These are phyloP conservation scores for Matsumyia berberina DNA, from an alignment of 2,888 invertebrate species.

Conservation along the genomic window DNA sequence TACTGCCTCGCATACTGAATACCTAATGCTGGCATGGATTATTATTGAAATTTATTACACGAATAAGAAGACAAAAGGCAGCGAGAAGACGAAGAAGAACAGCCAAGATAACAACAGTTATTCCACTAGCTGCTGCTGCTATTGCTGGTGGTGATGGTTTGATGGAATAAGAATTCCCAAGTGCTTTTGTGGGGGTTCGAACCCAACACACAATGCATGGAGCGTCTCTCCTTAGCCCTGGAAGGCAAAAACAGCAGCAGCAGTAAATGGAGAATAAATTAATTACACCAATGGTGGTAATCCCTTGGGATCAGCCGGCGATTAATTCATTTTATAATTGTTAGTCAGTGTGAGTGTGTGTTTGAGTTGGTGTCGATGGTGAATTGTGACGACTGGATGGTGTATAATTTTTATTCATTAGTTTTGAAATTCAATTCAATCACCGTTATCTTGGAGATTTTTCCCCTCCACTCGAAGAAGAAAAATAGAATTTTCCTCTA, in stretches of 20 bases:
- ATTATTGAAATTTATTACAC: constrained; percentile 67
- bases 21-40: constrained; percentile 47
- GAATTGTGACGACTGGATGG: background rate
- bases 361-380: background rate
- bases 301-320: constrained; percentile 47
- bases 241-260: background rate
- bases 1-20: constrained; percentile 51
- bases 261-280: constrained; percentile 41
- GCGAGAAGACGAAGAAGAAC: constrained; percentile 20
- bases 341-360: constrained; percentile 32
- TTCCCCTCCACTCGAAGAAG: background rate
- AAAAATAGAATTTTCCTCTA: background rate
- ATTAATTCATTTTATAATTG: constrained; percentile 59
- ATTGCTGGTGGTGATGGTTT: too few relatives aligned
- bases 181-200: background rate
- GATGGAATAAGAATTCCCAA: constrained; percentile 12
- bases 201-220: constrained; percentile 8
- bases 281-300: constrained; percentile 47
- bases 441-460: constrained; percentile 43
- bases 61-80: constrained; percentile 3
- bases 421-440: constrained; percentile 44
- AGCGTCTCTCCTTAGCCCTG: background rate
- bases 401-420: constrained; percentile 50
- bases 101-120: constrained; percentile 57
- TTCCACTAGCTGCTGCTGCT: constrained; percentile 21